Percentiles rank a stretch among this genome's conserved stretches.
Conservation (phyloP, 2,888 invertebrate species). For the Bombyx huttoni region DNA sequence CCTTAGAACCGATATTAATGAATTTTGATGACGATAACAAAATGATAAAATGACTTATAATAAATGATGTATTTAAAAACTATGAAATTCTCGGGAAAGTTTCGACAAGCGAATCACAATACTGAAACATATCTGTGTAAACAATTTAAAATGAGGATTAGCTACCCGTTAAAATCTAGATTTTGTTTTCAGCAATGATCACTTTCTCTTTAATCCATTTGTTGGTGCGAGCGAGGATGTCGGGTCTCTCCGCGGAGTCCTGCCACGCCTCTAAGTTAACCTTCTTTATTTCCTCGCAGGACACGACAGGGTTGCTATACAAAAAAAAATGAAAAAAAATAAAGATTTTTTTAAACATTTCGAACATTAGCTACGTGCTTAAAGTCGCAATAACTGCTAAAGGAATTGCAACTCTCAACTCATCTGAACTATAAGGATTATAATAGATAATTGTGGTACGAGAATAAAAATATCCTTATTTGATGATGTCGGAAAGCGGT, state of each 20-base stretch:
- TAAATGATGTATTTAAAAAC: no score
- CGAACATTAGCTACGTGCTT: no score
- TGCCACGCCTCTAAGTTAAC: slow-evolving; percentile 59
- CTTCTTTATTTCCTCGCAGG: slow-evolving; percentile 64
- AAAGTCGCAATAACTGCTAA: no score
- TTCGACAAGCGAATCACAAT: slow-evolving; percentile 26
- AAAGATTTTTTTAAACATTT: background rate
- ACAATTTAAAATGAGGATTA: background rate
- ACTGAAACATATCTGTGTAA: slow-evolving; percentile 29
- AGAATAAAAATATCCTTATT: no score
- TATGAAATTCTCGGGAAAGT: slow-evolving; percentile 15
- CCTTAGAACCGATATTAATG: background rate
- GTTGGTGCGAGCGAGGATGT: slow-evolving; percentile 56
- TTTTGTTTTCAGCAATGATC: slow-evolving; percentile 28
- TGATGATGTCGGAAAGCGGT: no score
- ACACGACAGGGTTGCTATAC: slow-evolving; percentile 67
- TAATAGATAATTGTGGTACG: no score
- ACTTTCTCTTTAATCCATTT: slow-evolving; percentile 63
- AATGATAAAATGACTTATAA: background rate
- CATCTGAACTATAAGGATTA: no score
- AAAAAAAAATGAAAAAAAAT: slow-evolving; percentile 4
- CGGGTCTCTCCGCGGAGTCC: slow-evolving; percentile 41
- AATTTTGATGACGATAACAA: background rate
- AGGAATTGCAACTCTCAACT: no score
- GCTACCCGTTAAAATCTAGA: slow-evolving; percentile 18